A percentile compares a stretch with the other conserved stretches of the same genome.
Evolutionary conservation across 2,888 invertebrate species (phyloP).

Genomic region (Camponotus fellah): DNA sequence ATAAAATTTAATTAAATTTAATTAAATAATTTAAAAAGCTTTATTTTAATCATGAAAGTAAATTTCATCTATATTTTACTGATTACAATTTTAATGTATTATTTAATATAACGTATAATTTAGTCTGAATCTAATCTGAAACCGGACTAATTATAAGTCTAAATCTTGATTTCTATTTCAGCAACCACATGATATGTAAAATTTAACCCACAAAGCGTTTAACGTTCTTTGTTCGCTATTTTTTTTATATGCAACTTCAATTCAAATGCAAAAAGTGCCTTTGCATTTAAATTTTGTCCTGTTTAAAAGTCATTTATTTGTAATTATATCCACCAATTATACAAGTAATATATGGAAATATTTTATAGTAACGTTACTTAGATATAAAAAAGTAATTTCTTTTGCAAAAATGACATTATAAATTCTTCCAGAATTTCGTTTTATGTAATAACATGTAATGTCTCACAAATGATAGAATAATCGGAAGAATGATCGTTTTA

Average conservation of each 20-base stretch:
- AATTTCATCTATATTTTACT: background rate
- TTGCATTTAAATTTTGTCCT: background rate
- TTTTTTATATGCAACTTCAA: background rate
- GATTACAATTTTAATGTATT: conserved; percentile 12
- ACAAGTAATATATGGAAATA: background rate
- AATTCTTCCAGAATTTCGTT: background rate
- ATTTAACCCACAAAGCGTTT: background rate
- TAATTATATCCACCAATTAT: background rate
- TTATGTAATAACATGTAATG: background rate
- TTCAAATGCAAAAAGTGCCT: background rate
- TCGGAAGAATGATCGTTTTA: background rate
- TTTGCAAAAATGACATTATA: background rate
- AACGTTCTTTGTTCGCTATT: background rate
- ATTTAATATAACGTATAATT: conserved; percentile 11
- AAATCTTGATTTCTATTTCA: background rate
- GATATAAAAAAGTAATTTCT: background rate
- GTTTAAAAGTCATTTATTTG: background rate
- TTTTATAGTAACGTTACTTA: background rate
- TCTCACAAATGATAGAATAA: background rate
- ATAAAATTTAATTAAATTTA: background rate
- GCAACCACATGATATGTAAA: background rate
- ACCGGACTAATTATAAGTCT: conserved; percentile 11
- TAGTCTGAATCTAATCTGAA: conserved; percentile 2
- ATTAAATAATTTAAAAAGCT: background rate
- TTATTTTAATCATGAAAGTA: background rate